Evolutionary conservation across 1,140 invertebrate species (phyloP).

Genomic region (Dysdera silvatica): DNA sequence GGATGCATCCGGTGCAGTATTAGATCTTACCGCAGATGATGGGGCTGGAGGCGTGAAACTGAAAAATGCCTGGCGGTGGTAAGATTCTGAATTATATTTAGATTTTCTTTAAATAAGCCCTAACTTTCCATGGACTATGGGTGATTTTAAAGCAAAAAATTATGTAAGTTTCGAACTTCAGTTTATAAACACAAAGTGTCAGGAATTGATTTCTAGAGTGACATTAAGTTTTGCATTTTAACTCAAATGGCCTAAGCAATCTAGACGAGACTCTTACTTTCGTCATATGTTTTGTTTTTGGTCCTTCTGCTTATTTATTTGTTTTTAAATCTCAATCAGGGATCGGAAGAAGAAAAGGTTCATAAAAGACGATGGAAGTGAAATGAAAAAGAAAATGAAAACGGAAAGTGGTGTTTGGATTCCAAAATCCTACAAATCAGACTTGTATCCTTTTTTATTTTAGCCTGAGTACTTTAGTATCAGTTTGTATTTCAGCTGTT

Average conservation of each 20-base stretch:
- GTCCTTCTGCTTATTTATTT: not conserved
- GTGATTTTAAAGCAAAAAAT: not conserved
- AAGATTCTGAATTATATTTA: not conserved
- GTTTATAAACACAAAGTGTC: not conserved
- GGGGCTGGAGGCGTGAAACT: conserved; percentile 32
- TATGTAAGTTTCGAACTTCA: not conserved
- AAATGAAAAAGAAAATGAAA: conserved; percentile 69
- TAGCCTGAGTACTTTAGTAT: no score
- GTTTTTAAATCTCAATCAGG: conserved; percentile 43
- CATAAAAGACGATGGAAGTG: conserved; percentile 57
- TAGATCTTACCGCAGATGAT: conserved; percentile 74
- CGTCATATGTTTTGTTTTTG: not conserved
- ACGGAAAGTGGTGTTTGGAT: conserved; percentile 93
- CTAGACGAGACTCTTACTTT: not conserved
- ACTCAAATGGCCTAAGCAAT: not conserved
- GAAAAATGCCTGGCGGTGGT: conserved; percentile 1
- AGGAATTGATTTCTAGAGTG: not conserved
- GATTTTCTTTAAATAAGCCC: not conserved
- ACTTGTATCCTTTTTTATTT: conserved; percentile 56
- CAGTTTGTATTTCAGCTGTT: no score
- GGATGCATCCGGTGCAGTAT: conserved; percentile 60
- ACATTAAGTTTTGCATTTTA: not conserved
- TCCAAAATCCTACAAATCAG: conserved; percentile 83
- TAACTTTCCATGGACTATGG: not conserved
- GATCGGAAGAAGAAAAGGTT: conserved; percentile 89